phyloP scores from a whole-genome alignment of 2,113 vertebrate species.

The Atrichornis clamosus region DNA sequence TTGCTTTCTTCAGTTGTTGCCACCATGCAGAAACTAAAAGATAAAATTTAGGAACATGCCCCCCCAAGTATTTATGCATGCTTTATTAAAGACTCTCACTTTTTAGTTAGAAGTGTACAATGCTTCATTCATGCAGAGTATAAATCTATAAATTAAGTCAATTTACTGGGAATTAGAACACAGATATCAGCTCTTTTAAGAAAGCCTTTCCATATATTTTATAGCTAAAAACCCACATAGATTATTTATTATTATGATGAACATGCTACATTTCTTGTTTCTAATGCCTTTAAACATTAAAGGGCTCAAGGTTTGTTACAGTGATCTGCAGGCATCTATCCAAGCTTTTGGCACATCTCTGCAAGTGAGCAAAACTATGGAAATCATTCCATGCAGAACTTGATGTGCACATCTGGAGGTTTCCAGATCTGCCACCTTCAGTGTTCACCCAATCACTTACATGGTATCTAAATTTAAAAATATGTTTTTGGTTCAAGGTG shows the following conservation, averaged over 20 bases:
- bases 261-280: background rate
- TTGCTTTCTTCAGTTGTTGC: conserved; percentile 20
- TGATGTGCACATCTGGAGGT: conserved; percentile 7
- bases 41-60: background rate
- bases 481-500: conserved; percentile 23
- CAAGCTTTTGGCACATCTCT: background rate
- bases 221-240: rapidly evolving
- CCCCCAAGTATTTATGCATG: background rate
- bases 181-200: background rate
- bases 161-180: conserved; percentile 29
- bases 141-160: conserved; percentile 28
- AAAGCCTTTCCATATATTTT: background rate
- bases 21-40: conserved; percentile 8
- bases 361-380: background rate
- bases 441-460: conserved; percentile 44
- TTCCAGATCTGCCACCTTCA: conserved; percentile 41
- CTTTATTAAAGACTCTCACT: conserved; percentile 15
- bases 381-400: background rate
- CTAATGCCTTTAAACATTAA: background rate
- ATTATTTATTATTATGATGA: background rate
- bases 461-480: conserved; percentile 30
- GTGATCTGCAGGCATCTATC: background rate
- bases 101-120: conserved; percentile 49
- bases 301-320: background rate
- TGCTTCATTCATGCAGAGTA: conserved; percentile 7